These are phyloP conservation scores for Tadarida brasiliensis DNA, from an alignment of 2,797 vertebrate species.

Conservation along the genomic window DNA sequence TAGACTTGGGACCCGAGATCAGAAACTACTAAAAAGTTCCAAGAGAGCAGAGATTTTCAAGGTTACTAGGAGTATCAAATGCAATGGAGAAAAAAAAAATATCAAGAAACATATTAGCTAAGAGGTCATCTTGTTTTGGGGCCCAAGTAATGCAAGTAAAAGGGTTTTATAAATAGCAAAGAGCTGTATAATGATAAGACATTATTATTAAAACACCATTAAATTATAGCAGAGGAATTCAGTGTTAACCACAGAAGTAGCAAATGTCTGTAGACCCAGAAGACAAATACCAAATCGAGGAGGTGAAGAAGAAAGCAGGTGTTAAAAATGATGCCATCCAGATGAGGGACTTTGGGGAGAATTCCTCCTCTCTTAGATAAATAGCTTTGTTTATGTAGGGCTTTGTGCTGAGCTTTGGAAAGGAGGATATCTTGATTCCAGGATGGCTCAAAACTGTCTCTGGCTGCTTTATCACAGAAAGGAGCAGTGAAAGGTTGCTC, in stretches of 20 bases:
- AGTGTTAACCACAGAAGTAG: background rate
- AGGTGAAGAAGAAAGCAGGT: conserved; percentile 6
- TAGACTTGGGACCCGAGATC: background rate
- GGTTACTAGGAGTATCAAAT: background rate
- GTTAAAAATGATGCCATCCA: conserved; percentile 44
- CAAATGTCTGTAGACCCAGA: conserved; percentile 25
- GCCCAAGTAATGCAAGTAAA: background rate
- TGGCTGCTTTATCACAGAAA: conserved; percentile 47
- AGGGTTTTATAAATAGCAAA: conserved; percentile 34
- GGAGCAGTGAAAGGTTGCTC: conserved; percentile 34
- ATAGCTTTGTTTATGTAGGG: conserved; percentile 55
- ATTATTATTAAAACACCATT: conserved; percentile 19
- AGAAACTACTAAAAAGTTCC: background rate
- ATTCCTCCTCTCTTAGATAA: conserved; percentile 59
- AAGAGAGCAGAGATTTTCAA: background rate
- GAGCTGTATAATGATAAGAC: background rate
- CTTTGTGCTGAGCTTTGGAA: conserved; percentile 52
- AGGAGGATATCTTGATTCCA: conserved; percentile 19
- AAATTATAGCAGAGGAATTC: conserved; percentile 9
- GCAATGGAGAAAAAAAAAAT: background rate
- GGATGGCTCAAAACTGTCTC: background rate
- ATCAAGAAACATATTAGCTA: background rate
- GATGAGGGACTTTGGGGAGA: background rate
- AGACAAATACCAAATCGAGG: conserved; percentile 13
- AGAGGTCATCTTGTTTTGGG: background rate